Percentiles rank a stretch among this genome's conserved stretches.
phyloP scores from a whole-genome alignment of 2,888 invertebrate species.

The Habrosyne pyritoides region DNA sequence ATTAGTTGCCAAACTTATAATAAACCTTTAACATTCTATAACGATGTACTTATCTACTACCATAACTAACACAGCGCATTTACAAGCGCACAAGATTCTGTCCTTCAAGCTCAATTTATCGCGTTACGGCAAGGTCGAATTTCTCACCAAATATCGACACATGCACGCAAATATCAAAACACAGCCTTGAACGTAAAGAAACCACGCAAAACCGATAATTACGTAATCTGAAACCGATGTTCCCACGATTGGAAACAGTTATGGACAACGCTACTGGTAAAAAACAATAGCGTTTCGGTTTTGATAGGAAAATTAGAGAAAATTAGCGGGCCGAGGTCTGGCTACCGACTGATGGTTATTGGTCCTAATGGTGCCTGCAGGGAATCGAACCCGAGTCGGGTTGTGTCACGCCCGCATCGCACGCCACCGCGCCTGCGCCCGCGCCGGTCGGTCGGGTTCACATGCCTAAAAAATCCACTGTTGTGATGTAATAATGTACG shows the following conservation, averaged over 20 bases:
- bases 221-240: slow-evolving; percentile 62
- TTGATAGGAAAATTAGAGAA: slow-evolving; percentile 83
- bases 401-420: slow-evolving; percentile 73
- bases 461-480: not conserved
- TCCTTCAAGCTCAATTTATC: slow-evolving; percentile 73
- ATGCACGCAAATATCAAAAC: slow-evolving; percentile 53
- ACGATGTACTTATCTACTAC: not conserved
- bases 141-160: slow-evolving; percentile 42
- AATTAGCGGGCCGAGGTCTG: slow-evolving; percentile 70
- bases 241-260: slow-evolving; percentile 75
- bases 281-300: slow-evolving; percentile 70
- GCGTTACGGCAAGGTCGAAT: slow-evolving; percentile 68
- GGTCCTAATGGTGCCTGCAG: slow-evolving; percentile 77
- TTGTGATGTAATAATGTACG: not conserved
- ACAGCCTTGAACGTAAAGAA: slow-evolving; percentile 52
- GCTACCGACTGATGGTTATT: slow-evolving; percentile 82
- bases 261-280: slow-evolving; percentile 53
- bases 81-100: slow-evolving; percentile 40
- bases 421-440: slow-evolving; percentile 40
- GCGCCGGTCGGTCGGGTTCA: slow-evolving; percentile 59
- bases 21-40: not conserved
- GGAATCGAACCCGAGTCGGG: slow-evolving; percentile 63
- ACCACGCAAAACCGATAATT: slow-evolving; percentile 49
- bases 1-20: not conserved
- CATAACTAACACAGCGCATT: slow-evolving; percentile 4